Percentiles rank a stretch among this genome's conserved stretches.
phyloP scores from a whole-genome alignment of 2,888 invertebrate species.

The Tridacna crocea region DNA sequence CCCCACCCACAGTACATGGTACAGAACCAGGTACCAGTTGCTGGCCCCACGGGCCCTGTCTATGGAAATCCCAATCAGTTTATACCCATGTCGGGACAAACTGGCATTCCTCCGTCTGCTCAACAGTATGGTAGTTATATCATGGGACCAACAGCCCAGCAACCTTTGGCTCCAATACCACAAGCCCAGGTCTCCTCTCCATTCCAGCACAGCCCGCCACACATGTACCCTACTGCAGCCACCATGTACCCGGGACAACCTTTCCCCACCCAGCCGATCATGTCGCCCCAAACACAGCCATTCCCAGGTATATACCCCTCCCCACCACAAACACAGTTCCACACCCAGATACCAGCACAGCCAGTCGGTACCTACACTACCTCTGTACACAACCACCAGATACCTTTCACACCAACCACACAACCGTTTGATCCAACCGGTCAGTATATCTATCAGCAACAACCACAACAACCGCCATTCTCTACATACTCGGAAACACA shows the following conservation, averaged over 20 bases:
- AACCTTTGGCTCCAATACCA: slow-evolving; percentile 39
- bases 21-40: slow-evolving; percentile 46
- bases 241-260: slow-evolving; percentile 58
- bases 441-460: slow-evolving; percentile 35
- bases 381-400: slow-evolving; percentile 48
- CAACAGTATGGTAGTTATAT: slow-evolving; percentile 65
- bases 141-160: slow-evolving; percentile 50
- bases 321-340: slow-evolving; percentile 57
- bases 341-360: slow-evolving; percentile 30
- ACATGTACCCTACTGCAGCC: slow-evolving; percentile 51
- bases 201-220: slow-evolving; percentile 64
- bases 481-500: slow-evolving; percentile 18
- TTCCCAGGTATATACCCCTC: slow-evolving; percentile 47
- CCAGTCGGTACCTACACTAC: slow-evolving; percentile 55
- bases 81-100: slow-evolving; percentile 45
- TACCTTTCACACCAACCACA: slow-evolving; percentile 40
- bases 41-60: slow-evolving; percentile 61
- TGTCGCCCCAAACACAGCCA: slow-evolving; percentile 58
- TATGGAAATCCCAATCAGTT: slow-evolving; percentile 63
- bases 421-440: slow-evolving; percentile 42
- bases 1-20: slow-evolving; percentile 39
- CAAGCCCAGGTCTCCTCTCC: slow-evolving; percentile 44
- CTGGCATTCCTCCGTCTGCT: slow-evolving; percentile 53
- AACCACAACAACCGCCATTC: slow-evolving; percentile 27
- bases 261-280: slow-evolving; percentile 18